These are phyloP conservation scores for Exocentrus adspersus DNA, from an alignment of 2,888 invertebrate species.

Conservation along the genomic window DNA sequence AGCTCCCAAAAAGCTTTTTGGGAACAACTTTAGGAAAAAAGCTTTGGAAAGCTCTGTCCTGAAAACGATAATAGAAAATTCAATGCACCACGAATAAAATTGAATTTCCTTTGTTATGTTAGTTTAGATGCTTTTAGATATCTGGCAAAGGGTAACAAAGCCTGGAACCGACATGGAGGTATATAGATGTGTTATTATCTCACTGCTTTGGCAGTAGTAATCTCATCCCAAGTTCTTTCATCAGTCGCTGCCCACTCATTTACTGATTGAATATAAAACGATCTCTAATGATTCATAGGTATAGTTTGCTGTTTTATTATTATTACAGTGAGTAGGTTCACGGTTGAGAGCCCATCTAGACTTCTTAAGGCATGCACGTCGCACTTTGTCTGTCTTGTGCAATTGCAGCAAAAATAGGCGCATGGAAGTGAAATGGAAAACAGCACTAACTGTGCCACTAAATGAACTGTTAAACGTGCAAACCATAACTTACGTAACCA, in stretches of 20 bases:
- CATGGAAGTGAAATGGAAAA: slow-evolving; percentile 47
- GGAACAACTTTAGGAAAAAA: too few species aligned
- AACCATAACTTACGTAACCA: slow-evolving; percentile 48
- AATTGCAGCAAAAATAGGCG: slow-evolving; percentile 39
- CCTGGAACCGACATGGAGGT: too few species aligned
- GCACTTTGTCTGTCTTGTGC: slow-evolving; percentile 42
- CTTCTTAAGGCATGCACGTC: slow-evolving; percentile 39
- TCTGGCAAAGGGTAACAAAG: too few species aligned
- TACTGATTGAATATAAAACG: slow-evolving; percentile 3
- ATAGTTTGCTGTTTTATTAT: slow-evolving; percentile 30
- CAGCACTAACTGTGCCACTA: slow-evolving; percentile 42
- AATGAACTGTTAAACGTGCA: slow-evolving; percentile 45
- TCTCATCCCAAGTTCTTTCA: background rate
- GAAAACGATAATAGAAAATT: background rate
- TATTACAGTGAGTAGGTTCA: slow-evolving; percentile 45
- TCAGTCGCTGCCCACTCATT: background rate
- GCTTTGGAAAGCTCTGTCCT: too few species aligned
- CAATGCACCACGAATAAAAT: background rate
- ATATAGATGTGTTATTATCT: background rate
- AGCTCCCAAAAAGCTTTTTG: too few species aligned
- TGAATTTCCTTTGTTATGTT: background rate
- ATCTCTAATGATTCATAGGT: slow-evolving; percentile 34
- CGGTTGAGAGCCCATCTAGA: slow-evolving; percentile 49
- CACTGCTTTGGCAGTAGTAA: background rate
- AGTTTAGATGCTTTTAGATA: too few species aligned